Conservation (phyloP, 2,888 invertebrate genomes). For the Cerceris rybyensis region DNA sequence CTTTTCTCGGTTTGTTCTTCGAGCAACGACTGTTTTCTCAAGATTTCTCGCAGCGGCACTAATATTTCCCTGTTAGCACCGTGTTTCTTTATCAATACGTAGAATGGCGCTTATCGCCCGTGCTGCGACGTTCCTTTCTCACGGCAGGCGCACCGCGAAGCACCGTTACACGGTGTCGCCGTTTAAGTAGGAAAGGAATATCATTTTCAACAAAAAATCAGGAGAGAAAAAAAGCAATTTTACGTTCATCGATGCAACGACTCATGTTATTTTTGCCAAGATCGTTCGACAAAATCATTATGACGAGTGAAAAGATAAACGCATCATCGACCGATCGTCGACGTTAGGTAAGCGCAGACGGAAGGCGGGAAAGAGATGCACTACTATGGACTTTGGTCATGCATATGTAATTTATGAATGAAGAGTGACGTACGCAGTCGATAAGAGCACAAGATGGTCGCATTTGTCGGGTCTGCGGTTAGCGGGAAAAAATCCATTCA, state of each 20-base stretch:
- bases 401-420: slow-evolving; percentile 20
- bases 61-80: slow-evolving; percentile 34
- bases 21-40: slow-evolving; percentile 11
- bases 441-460: slow-evolving; percentile 25
- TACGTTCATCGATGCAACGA: neutral
- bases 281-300: neutral
- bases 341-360: neutral
- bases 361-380: neutral
- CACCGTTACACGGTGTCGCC: slow-evolving; percentile 43
- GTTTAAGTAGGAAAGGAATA: slow-evolving; percentile 16
- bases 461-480: slow-evolving; percentile 21
- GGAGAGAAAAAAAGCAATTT: too few species aligned
- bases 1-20: neutral
- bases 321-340: neutral
- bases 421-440: slow-evolving; percentile 32
- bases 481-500: slow-evolving; percentile 40
- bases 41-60: slow-evolving; percentile 14
- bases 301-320: neutral
- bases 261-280: neutral
- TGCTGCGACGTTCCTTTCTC: slow-evolving; percentile 47
- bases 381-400: neutral
- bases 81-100: slow-evolving; percentile 54
- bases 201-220: neutral
- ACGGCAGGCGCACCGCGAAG: slow-evolving; percentile 29
- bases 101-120: slow-evolving; percentile 52